Base-by-base conservation (phyloP, 2,797 vertebrate species). In the Rhodeus uyekii region DNA sequence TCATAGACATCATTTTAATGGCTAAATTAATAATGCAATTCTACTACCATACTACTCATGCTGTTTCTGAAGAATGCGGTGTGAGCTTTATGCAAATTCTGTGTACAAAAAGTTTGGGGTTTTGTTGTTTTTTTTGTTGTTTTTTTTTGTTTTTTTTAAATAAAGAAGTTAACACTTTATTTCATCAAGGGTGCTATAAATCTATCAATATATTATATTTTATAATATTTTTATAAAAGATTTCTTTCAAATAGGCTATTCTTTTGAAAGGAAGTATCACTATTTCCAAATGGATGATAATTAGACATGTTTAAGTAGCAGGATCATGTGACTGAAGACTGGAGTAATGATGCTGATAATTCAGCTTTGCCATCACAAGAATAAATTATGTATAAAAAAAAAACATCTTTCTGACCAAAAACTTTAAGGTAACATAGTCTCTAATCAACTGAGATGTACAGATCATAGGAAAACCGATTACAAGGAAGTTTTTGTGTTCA, bases 401-500 rank as follows among this genome's bases (percentile, higher is more conserved):
- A 55, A n/a, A 27, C 5, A 27, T 55, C 4, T 5, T 55, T 58
- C 2, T 0, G 3, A 22, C 10, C 18, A 1, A 50, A 13, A 72
- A 7, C 2, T 2, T 24, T 44, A 44, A 53, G 29, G 19, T 34
- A 8, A 3, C 34, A 3, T 72, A 34, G 44, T 36, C 22, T 53
- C 10, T 68, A 22, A 58, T 38, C 50, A 69, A 5, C 27, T 34
- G 18, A 42, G 10, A 80, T 8, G 22, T 46, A 7, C 46, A 68
- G 24, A 32, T 60, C 1, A 18, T 14, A 36, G 44, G 5, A 16
- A 64, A 38, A n/a, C 27, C n/a, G 5, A 5, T 74, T 67, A 32
- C 48, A 53, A 38, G 4, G 27, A 64, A 67, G 16, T 64, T 39
- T 69, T 19, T 85, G 55, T 77, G 39, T 76, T 82, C 48, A 29